Evolutionary conservation across 2,797 vertebrate species (phyloP), one percentile per base, ranked within the genome.

Genomic region (Sciaenops ocellatus): DNA sequence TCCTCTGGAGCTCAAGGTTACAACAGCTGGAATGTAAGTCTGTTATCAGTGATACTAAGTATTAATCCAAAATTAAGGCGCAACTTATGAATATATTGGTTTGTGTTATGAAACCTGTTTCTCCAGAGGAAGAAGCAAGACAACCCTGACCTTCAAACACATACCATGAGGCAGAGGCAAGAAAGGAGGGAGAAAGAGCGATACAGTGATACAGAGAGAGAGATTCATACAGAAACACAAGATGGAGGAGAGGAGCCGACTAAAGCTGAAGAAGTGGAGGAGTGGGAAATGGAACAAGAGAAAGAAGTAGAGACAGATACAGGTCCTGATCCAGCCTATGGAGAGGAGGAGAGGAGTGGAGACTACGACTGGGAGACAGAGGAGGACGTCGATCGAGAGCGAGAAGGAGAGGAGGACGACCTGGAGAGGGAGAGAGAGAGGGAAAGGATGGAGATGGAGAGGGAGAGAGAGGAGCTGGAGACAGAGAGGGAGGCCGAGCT

Each of bases 11-110:
- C 95, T 77, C 92, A 66, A 9, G 92, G 78, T 64, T 82, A 78
- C 0, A 93, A 79, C 54, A 93, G 78, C 16, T 89, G 87, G 70
- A 94, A 89, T 84, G 96, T 97, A 88, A 94, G 83, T 87, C 34
- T 76, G n/a, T 65, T 6, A 56, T 68, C 34, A 28, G 18, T 5
- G 3, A 13, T 30, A 41, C 41, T 6, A 34, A 10, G 1, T 16
- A 4, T 55, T 41, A 13, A 69, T 65, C 9, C n/a, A 64, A 73
- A 73, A 50, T 9, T 2, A 52, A 22, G 1, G 6, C 22, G 22
- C 3, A 9, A 41, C 26, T 81, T 11, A 52, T 71, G 70, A 42
- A 83, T 64, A 11, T 18, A 16, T 57, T 55, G 8, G 3, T 72
- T 54, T 85, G 18, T 78, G 46, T 59, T 10, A 2, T 42, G 17